Conservation (phyloP, 2,797 vertebrate genomes). For the Perodicticus potto region DNA sequence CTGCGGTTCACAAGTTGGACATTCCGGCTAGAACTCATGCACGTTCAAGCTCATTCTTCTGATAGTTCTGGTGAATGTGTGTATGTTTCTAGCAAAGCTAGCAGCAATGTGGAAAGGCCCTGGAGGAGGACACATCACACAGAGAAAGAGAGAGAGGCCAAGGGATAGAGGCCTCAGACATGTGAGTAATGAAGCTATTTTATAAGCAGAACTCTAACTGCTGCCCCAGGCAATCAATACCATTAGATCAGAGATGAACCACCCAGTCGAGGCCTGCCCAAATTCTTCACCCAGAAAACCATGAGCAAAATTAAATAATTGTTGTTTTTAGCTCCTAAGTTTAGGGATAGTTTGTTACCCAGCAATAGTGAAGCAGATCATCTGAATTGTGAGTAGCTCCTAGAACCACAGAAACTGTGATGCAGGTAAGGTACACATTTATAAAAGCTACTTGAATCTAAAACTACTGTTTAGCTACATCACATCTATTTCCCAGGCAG, state of each 20-base stretch:
- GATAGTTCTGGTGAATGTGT: not conserved
- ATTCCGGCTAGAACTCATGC: not conserved
- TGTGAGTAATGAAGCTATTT: not conserved
- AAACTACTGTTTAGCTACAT: not conserved
- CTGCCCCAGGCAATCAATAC: not conserved
- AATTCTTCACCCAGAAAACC: not conserved
- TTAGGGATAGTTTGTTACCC: not conserved
- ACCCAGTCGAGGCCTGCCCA: not conserved
- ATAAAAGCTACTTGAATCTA: constrained; percentile 6
- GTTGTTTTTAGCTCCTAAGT: not conserved
- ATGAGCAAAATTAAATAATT: not conserved
- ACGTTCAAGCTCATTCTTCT: not conserved
- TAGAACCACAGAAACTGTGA: not conserved
- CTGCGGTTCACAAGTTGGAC: no score
- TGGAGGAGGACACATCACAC: not conserved
- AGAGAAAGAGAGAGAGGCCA: not conserved
- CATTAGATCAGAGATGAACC: not conserved
- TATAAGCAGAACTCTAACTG: not conserved
- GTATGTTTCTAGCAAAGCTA: not conserved
- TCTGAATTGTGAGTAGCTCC: not conserved
- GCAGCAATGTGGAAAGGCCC: not conserved
- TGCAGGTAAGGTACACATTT: not conserved
- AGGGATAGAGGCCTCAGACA: not conserved
- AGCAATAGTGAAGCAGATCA: not conserved
- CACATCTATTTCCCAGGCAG: not conserved